Conservation (phyloP, 1,140 invertebrate genomes). For the Drosophila bifasciata region DNA sequence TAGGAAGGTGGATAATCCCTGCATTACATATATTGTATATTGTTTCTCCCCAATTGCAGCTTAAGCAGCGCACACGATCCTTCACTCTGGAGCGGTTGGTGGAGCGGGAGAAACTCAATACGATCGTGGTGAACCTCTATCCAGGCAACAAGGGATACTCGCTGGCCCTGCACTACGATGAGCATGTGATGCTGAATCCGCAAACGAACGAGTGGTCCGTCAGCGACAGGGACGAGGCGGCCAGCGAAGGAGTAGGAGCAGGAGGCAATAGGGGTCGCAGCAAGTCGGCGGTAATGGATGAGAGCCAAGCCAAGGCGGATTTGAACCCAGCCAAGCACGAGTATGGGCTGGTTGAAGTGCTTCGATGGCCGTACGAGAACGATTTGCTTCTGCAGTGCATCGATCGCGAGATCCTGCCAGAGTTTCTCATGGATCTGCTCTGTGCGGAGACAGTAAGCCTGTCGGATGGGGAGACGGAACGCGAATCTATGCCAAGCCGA, state of each 20-base stretch:
- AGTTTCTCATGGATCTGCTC: constrained; percentile 92
- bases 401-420: constrained; percentile 94
- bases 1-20: background rate
- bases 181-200: constrained; percentile 63
- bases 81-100: constrained; percentile 94
- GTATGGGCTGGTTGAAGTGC: constrained; percentile 89
- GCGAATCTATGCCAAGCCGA: constrained; percentile 85
- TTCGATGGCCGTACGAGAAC: constrained; percentile 91
- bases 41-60: constrained; percentile 40
- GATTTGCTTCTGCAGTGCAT: constrained; percentile 91
- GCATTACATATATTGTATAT: background rate
- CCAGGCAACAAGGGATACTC: constrained; percentile 96
- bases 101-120: constrained; percentile 92
- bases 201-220: constrained; percentile 65
- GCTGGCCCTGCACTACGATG: constrained; percentile 89
- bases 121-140: constrained; percentile 95
- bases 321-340: constrained; percentile 69
- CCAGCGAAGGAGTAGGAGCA: constrained; percentile 14
- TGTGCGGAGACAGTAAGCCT: constrained; percentile 88
- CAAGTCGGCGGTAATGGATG: constrained; percentile 40
- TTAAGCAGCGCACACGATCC: constrained; percentile 85
- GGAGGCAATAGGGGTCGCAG: constrained; percentile 48
- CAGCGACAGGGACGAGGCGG: constrained; percentile 24
- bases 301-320: constrained; percentile 36
- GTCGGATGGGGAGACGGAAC: constrained; percentile 70